Evolutionary conservation across 1,140 invertebrate species (phyloP).

Genomic region (Drosophila sturtevanti): DNA sequence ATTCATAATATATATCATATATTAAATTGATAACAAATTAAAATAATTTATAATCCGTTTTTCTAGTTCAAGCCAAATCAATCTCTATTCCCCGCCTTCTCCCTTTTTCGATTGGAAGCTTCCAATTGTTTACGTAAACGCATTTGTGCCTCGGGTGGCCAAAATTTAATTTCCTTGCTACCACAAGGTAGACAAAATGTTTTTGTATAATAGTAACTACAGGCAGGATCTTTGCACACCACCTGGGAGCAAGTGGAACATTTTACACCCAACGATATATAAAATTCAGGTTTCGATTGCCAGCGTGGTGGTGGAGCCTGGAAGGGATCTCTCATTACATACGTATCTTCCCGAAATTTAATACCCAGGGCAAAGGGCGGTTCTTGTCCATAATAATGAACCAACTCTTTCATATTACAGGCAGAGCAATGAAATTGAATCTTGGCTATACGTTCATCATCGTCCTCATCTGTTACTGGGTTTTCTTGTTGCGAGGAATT

Average conservation of each 20-base stretch:
- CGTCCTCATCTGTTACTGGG: slow-evolving; percentile 43
- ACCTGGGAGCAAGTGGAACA: slow-evolving; percentile 87
- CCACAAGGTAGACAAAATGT: slow-evolving; percentile 89
- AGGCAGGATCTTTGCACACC: slow-evolving; percentile 89
- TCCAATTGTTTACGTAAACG: slow-evolving; percentile 83
- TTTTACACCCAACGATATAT: slow-evolving; percentile 89
- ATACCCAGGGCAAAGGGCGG: slow-evolving; percentile 88
- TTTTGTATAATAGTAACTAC: slow-evolving; percentile 91
- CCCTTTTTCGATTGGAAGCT: background rate
- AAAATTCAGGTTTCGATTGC: slow-evolving; percentile 85
- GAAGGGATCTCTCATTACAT: slow-evolving; percentile 93
- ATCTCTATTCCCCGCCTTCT: slow-evolving; percentile 19
- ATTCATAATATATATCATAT: background rate
- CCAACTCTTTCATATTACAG: slow-evolving; percentile 87
- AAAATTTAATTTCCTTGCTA: slow-evolving; percentile 84
- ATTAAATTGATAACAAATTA: background rate
- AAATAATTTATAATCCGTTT: background rate
- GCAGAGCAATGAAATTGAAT: slow-evolving; percentile 86
- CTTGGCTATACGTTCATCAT: slow-evolving; percentile 62
- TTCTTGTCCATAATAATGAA: slow-evolving; percentile 88
- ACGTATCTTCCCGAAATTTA: slow-evolving; percentile 87
- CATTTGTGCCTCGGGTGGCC: slow-evolving; percentile 86
- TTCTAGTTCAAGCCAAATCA: background rate
- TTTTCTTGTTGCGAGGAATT: slow-evolving; percentile 32
- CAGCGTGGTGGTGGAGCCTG: slow-evolving; percentile 84